These are phyloP conservation scores for Hypsopygia costalis DNA, from an alignment of 2,888 invertebrate genomes.

Conservation along the genomic window DNA sequence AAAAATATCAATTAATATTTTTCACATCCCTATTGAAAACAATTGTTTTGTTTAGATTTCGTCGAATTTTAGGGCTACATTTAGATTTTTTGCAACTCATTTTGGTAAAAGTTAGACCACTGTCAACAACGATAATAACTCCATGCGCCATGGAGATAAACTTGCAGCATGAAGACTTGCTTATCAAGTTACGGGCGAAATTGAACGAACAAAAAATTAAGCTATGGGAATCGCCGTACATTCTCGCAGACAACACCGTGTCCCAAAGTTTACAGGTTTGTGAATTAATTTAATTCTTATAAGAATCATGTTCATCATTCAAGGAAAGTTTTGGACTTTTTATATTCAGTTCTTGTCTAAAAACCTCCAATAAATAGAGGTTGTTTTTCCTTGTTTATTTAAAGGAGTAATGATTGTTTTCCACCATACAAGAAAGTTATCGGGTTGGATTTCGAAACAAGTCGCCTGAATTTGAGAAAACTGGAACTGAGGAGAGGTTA, in stretches of 20 bases:
- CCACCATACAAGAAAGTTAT: too few species aligned
- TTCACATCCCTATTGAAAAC: too few species aligned
- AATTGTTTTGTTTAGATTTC: neutral
- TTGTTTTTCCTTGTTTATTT: too few species aligned
- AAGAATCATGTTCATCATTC: neutral
- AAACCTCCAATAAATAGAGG: too few species aligned
- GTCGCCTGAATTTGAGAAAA: too few species aligned
- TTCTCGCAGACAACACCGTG: slow-evolving; percentile 41
- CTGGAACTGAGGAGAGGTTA: too few species aligned
- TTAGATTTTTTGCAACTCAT: slow-evolving; percentile 7
- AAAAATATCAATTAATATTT: too few species aligned
- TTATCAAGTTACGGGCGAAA: slow-evolving; percentile 83
- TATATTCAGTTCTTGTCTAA: too few species aligned
- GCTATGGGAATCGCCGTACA: slow-evolving; percentile 88
- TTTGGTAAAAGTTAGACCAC: too few species aligned
- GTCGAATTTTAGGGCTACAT: neutral
- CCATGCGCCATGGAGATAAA: slow-evolving; percentile 44
- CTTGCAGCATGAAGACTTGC: slow-evolving; percentile 80
- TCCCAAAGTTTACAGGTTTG: slow-evolving; percentile 73
- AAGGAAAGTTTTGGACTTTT: neutral
- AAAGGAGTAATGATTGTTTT: too few species aligned
- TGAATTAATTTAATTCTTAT: slow-evolving; percentile 19
- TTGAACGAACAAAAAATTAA: slow-evolving; percentile 85
- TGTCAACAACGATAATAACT: neutral
- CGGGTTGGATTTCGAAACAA: too few species aligned